phyloP scores from a whole-genome alignment of 2,888 invertebrate genomes.

The Drosophila mettleri region DNA sequence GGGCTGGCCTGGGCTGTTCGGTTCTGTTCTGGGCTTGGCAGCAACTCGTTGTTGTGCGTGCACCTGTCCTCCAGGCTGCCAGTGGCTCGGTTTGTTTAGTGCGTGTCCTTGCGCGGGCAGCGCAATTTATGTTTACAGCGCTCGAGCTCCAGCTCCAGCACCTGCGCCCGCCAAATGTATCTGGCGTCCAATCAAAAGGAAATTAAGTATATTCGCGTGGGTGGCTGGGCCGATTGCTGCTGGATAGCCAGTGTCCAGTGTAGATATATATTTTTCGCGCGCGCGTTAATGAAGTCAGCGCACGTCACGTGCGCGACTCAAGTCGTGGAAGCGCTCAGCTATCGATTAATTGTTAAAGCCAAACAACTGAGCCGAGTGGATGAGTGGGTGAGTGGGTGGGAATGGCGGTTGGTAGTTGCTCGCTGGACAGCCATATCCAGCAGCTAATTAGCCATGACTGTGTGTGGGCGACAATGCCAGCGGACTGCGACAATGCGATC shows the following conservation, averaged over 20 bases:
- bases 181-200: conserved; percentile 74
- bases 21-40: neutral
- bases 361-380: conserved; percentile 42
- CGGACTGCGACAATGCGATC: conserved; percentile 45
- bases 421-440: conserved; percentile 11
- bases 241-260: conserved; percentile 14
- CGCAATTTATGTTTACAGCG: conserved; percentile 47
- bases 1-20: neutral
- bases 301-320: conserved; percentile 50
- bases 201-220: conserved; percentile 72
- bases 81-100: conserved; percentile 30
- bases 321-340: conserved; percentile 31
- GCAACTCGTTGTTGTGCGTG: conserved; percentile 11
- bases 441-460: conserved; percentile 68
- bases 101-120: conserved; percentile 63
- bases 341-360: conserved; percentile 74
- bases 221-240: neutral
- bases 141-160: neutral
- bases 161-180: conserved; percentile 53
- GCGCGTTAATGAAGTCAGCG: conserved; percentile 44
- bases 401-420: neutral
- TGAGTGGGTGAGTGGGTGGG: no score
- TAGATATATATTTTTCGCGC: conserved; percentile 1
- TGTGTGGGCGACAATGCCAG: conserved; percentile 33
- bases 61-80: conserved; percentile 16